Evolutionary conservation across 2,888 invertebrate genomes (phyloP).

Genomic region (Petrophora chlorosata): DNA sequence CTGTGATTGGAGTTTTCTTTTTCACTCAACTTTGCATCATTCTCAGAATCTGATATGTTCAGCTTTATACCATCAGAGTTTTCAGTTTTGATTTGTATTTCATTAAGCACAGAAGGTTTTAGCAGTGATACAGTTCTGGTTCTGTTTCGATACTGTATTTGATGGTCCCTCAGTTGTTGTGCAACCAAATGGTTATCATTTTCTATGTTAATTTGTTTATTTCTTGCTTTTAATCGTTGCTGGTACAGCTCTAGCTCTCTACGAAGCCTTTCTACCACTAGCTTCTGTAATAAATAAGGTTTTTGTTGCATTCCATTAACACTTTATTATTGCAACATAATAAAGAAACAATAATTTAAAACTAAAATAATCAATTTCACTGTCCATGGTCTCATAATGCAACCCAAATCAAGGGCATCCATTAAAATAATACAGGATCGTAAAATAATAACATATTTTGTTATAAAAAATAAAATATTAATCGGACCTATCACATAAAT

Average conservation of each 20-base stretch:
- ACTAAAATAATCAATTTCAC: too few relatives aligned
- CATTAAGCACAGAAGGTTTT: slow-evolving; percentile 75
- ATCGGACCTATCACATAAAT: too few relatives aligned
- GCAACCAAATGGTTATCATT: slow-evolving; percentile 74
- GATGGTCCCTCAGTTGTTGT: slow-evolving; percentile 74
- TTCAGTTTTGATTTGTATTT: slow-evolving; percentile 74
- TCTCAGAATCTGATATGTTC: slow-evolving; percentile 68
- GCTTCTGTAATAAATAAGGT: slow-evolving; percentile 68
- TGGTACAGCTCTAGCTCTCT: slow-evolving; percentile 83
- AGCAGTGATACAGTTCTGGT: slow-evolving; percentile 68
- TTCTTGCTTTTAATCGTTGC: slow-evolving; percentile 70
- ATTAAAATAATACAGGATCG: too few relatives aligned
- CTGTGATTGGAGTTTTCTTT: slow-evolving; percentile 70
- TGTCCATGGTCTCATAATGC: too few relatives aligned
- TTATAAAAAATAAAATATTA: too few relatives aligned
- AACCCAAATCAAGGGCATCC: too few relatives aligned
- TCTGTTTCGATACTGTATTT: slow-evolving; percentile 63
- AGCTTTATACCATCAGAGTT: slow-evolving; percentile 61
- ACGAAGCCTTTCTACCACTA: slow-evolving; percentile 81
- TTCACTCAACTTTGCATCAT: slow-evolving; percentile 64
- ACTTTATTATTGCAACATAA: too few relatives aligned
- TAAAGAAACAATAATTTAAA: too few relatives aligned
- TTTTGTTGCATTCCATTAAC: too few relatives aligned
- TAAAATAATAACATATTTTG: too few relatives aligned
- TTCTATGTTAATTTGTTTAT: slow-evolving; percentile 72